Base-by-base conservation (phyloP, 2,113 vertebrate species). In the Rattus norvegicus region DNA sequence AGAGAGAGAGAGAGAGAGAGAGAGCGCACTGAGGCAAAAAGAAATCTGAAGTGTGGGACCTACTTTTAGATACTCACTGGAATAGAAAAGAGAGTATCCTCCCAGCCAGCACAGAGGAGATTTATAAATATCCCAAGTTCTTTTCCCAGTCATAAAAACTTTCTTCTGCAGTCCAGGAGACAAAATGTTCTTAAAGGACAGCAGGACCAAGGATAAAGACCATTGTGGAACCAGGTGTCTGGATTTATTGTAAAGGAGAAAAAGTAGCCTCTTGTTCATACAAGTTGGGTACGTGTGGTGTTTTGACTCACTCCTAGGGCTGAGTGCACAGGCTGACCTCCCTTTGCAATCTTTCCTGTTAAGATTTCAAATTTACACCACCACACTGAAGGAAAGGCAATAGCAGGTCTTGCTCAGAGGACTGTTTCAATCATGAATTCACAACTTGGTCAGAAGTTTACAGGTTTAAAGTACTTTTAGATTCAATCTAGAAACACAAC, bases 371-470 rank as follows among this genome's bases (percentile, higher is more conserved):
- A 49, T 52, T 30, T 19, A n/a, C 4, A 2, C 59, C n/a, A 61
- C 17, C 9, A 24, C 19, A 1, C 10, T 16, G 39, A 43, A 0
- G 0, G 0, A 1, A 72, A 49, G n/a, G 36, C 33, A 49, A 52
- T 43, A 69, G 54, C 5, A n/a, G 22, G 36, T 75, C 63, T 91
- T 49, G 17, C 17, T 9, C 1, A 0, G 16, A 20, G 9, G 59
- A 30, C 65, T 56, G 36, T 63, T 80, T 63, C 16, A 26, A 2
- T 69, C 28, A 52, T 26, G 20, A 20, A 43, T 69, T 28, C 59
- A 43, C 36, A 73, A 83, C 30, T 56, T 75, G 92, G 7, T 77
- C 14, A 1, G 67, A 94, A 92, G n/a, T 92, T 96, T 5, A 16
- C 39, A 80, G 84, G 47, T 93, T 94, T 81, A 65, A 89, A 85